Percentiles rank a stretch among this genome's conserved stretches.
These are phyloP conservation scores for Sthenelais limicola DNA, from an alignment of 2,888 invertebrate genomes.

Conservation along the genomic window DNA sequence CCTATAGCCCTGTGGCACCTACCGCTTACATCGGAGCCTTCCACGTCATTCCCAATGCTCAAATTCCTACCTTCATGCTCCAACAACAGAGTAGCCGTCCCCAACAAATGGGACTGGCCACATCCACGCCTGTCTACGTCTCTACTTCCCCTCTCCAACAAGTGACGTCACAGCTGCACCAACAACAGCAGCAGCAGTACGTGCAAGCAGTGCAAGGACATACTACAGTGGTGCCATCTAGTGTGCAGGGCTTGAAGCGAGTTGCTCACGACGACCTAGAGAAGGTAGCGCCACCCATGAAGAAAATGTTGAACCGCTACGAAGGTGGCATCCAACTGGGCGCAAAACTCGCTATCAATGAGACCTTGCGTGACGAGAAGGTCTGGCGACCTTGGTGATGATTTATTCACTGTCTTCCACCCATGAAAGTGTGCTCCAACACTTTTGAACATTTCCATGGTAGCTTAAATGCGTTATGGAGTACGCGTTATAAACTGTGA, in stretches of 20 bases:
- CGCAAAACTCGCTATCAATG: slow-evolving; percentile 19
- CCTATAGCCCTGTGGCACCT: slow-evolving; percentile 6
- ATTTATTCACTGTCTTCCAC: no score
- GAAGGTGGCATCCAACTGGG: background rate
- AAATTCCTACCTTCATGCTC: background rate
- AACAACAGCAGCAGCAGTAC: background rate
- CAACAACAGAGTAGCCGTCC: background rate
- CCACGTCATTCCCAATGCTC: slow-evolving; percentile 23
- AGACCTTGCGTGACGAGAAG: slow-evolving; percentile 14
- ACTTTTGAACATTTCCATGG: no score
- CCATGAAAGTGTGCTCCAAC: no score
- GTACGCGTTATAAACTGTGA: no score
- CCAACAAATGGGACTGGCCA: background rate
- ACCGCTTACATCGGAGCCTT: slow-evolving; percentile 31
- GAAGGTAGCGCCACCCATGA: no score
- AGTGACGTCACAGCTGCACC: slow-evolving; percentile 1
- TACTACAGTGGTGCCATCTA: slow-evolving; percentile 24
- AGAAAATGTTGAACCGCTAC: slow-evolving; percentile 6
- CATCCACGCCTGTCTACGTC: slow-evolving; percentile 13
- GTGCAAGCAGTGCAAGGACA: no score
- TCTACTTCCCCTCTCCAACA: slow-evolving; percentile 18
- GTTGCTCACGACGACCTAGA: no score
- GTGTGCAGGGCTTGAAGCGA: slow-evolving; percentile 9
- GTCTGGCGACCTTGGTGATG: slow-evolving; percentile 38
- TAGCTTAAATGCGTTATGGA: no score